phyloP scores from a whole-genome alignment of 2,888 invertebrate genomes.

The Opisthograptis luteolata region DNA sequence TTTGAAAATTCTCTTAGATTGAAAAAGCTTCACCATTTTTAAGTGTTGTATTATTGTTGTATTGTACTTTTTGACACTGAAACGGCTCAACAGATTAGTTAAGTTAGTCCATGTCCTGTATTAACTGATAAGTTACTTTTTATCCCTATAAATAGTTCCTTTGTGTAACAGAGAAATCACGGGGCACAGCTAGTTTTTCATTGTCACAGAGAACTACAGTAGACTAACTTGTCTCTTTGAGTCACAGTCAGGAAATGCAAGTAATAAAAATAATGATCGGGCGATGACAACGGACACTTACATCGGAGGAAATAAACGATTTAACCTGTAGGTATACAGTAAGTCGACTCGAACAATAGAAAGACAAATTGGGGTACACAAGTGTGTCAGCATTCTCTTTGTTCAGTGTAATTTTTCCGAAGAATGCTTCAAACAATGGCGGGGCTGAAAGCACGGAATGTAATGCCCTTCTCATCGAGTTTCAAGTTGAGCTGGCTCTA shows the following conservation, averaged over 20 bases:
- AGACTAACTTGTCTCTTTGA: constrained; percentile 7
- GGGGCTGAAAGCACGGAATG: constrained; percentile 22
- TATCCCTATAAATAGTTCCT: too few relatives aligned
- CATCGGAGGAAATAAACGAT: constrained; percentile 41
- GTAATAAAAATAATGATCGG: constrained; percentile 30
- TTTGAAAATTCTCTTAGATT: too few relatives aligned
- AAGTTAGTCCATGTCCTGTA: too few relatives aligned
- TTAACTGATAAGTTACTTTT: too few relatives aligned
- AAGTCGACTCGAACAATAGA: constrained; percentile 58
- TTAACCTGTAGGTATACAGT: constrained; percentile 55
- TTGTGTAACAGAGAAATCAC: too few relatives aligned
- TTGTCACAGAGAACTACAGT: constrained; percentile 8
- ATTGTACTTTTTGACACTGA: too few relatives aligned
- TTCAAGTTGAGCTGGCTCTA: constrained; percentile 4
- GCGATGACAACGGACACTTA: constrained; percentile 33
- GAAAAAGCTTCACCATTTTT: too few relatives aligned
- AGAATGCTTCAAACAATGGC: constrained; percentile 55
- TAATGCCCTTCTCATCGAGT: constrained; percentile 20
- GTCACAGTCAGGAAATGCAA: constrained; percentile 16
- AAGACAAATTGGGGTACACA: constrained; percentile 68
- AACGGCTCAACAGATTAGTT: too few relatives aligned
- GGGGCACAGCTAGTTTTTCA: too few relatives aligned
- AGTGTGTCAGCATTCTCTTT: constrained; percentile 64
- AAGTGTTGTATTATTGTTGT: too few relatives aligned
- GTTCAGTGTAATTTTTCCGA: constrained; percentile 63